Evolutionary conservation across 2,113 vertebrate genomes (phyloP).

Genomic region (Octodon degus): DNA sequence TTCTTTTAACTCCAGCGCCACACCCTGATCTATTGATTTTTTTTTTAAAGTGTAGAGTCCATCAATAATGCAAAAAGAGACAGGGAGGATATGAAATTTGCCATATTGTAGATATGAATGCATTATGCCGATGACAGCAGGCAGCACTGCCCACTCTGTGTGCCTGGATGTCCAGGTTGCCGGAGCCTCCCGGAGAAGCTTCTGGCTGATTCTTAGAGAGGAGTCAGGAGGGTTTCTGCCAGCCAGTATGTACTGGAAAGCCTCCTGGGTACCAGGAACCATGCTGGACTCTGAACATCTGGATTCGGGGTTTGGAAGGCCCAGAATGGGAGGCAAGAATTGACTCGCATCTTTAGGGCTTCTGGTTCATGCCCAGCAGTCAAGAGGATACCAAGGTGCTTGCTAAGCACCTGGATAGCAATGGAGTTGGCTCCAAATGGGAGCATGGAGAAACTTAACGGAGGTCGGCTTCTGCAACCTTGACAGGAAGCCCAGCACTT

Average conservation of each 20-base stretch:
- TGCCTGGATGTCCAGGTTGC: background rate
- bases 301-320: background rate
- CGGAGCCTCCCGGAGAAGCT: background rate
- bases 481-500: background rate
- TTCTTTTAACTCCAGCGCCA: conserved; percentile 68
- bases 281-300: background rate
- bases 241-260: background rate
- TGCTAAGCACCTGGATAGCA: conserved; percentile 9
- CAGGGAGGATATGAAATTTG: conserved; percentile 69
- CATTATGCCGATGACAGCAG: conserved; percentile 47
- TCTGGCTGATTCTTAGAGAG: conserved; percentile 18
- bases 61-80: conserved; percentile 84
- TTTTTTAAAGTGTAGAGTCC: conserved; percentile 79
- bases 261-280: background rate
- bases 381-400: background rate
- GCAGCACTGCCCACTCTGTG: background rate
- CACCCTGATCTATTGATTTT: conserved; percentile 83
- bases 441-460: background rate
- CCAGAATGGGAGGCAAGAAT: background rate
- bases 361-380: background rate
- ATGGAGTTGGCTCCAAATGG: background rate
- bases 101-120: conserved; percentile 71
- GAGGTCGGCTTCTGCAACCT: background rate
- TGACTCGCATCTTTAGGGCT: background rate
- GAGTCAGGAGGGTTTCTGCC: background rate